Conservation (phyloP, 2,888 invertebrate species). For the Brenthis hecate region DNA sequence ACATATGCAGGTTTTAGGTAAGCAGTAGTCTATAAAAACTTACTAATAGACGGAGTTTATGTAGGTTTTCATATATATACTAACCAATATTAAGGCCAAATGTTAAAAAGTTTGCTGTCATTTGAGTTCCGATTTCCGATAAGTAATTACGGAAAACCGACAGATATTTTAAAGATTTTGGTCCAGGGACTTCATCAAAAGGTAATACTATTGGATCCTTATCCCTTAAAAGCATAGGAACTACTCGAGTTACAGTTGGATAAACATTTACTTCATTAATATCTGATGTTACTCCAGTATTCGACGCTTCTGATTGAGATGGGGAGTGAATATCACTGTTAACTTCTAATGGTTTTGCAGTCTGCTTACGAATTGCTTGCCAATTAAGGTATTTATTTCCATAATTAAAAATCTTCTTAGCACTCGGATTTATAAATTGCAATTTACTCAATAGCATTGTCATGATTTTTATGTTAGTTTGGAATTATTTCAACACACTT, state of each 20-base stretch:
- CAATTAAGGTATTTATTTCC: constrained; percentile 45
- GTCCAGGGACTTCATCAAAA: constrained; percentile 86
- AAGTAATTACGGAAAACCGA: constrained; percentile 83
- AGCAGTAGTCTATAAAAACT: no score
- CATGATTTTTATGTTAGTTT: background rate
- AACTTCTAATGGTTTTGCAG: constrained; percentile 48
- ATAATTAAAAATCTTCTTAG: constrained; percentile 42
- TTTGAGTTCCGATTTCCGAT: constrained; percentile 84
- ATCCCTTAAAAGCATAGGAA: constrained; percentile 60
- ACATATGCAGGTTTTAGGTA: no score
- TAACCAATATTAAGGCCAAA: constrained; percentile 78
- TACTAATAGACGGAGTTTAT: no score
- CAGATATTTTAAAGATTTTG: constrained; percentile 79
- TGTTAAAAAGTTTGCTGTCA: constrained; percentile 78
- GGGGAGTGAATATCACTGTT: constrained; percentile 31
- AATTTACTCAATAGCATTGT: constrained; percentile 38
- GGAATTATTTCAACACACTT: background rate
- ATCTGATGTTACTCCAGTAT: constrained; percentile 31
- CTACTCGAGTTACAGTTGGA: constrained; percentile 54
- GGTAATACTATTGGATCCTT: constrained; percentile 67
- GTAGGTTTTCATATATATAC: constrained; percentile 37
- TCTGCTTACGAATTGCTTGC: constrained; percentile 45
- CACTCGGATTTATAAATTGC: constrained; percentile 44
- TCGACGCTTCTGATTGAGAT: constrained; percentile 28
- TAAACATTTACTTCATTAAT: constrained; percentile 50